phyloP scores from a whole-genome alignment of 2,888 invertebrate species.

The Melanchra persicariae region DNA sequence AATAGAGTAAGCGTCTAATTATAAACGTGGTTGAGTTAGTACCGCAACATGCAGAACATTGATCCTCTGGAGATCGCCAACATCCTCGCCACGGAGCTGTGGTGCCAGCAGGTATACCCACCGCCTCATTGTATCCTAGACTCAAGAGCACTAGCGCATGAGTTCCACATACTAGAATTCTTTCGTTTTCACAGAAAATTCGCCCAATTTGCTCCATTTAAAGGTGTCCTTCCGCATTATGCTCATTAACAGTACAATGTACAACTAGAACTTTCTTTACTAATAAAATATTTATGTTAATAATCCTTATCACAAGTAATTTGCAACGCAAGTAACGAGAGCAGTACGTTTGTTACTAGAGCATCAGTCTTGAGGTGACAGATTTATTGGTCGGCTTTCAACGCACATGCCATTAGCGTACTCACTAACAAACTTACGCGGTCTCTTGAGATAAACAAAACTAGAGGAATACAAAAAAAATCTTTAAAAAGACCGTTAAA shows the following conservation, averaged over 20 bases:
- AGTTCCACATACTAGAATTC: constrained; percentile 26
- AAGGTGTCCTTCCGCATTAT: constrained; percentile 41
- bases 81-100: constrained; percentile 95
- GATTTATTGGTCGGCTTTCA: constrained; percentile 76
- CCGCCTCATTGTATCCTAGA: constrained; percentile 30
- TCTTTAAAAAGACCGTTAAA: constrained; percentile 24
- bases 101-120: constrained; percentile 94
- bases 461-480: constrained; percentile 27
- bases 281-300: constrained; percentile 50
- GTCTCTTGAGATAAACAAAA: constrained; percentile 56
- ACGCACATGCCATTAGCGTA: constrained; percentile 67
- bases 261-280: constrained; percentile 34
- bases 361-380: constrained; percentile 69
- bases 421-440: constrained; percentile 49
- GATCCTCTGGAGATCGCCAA: constrained; percentile 96
- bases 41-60: constrained; percentile 90
- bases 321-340: constrained; percentile 60
- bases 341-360: constrained; percentile 53
- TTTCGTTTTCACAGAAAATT: constrained; percentile 28
- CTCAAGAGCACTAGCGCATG: constrained; percentile 5
- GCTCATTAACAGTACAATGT: constrained; percentile 43
- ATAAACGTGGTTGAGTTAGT: constrained; percentile 87
- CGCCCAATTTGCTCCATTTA: constrained; percentile 32
- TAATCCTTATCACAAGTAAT: constrained; percentile 61
- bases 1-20: constrained; percentile 91